Evolutionary conservation across 1,140 invertebrate species (phyloP).

Genomic region (Stegodyphus dumicola): DNA sequence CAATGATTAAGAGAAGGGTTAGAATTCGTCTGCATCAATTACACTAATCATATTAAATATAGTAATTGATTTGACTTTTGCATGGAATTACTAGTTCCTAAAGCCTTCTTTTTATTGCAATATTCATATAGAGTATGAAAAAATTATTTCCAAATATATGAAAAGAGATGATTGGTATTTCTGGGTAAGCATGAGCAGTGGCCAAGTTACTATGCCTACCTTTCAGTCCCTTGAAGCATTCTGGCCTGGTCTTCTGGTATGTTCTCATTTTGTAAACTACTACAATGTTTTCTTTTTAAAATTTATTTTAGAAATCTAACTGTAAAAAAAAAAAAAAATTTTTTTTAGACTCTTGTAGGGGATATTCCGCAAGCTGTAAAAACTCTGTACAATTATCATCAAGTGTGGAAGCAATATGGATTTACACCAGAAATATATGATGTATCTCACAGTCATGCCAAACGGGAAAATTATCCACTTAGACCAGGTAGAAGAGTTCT

Average conservation of each 20-base stretch:
- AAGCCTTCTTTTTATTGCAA: background rate
- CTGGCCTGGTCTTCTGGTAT: slow-evolving; percentile 95
- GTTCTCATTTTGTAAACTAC: slow-evolving; percentile 19
- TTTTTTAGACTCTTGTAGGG: slow-evolving; percentile 81
- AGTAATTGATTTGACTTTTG: too few species aligned
- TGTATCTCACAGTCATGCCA: slow-evolving; percentile 83
- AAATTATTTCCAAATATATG: slow-evolving; percentile 86
- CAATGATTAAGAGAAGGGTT: too few species aligned
- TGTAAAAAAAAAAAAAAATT: background rate
- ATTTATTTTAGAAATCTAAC: slow-evolving; percentile 2
- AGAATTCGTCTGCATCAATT: too few species aligned
- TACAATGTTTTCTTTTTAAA: background rate
- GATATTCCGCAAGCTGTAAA: slow-evolving; percentile 92
- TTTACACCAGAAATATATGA: slow-evolving; percentile 98
- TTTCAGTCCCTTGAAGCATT: slow-evolving; percentile 99
- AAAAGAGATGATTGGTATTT: slow-evolving; percentile 83
- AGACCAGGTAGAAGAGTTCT: slow-evolving; percentile 74
- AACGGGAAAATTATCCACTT: slow-evolving; percentile 93
- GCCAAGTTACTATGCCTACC: slow-evolving; percentile 93
- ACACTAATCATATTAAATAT: too few species aligned
- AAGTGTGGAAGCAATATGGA: slow-evolving; percentile 96
- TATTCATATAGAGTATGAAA: slow-evolving; percentile 74
- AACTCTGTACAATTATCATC: slow-evolving; percentile 94
- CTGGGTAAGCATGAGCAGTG: slow-evolving; percentile 75
- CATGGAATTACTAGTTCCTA: too few species aligned